Conservation (phyloP, 2,888 invertebrate genomes). For the Terebella lapidaria region DNA sequence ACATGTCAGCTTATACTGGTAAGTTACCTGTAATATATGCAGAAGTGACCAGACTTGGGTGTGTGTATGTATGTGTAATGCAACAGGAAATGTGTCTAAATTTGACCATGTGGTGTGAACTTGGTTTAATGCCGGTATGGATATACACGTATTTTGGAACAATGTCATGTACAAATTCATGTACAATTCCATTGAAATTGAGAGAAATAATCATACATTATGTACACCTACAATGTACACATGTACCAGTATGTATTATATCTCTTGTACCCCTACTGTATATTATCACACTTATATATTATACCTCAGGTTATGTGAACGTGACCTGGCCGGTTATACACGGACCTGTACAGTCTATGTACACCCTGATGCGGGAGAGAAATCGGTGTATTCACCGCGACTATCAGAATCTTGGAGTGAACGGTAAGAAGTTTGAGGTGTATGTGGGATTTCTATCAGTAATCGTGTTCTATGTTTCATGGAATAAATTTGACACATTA, state of each 20-base stretch:
- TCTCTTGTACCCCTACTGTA: too few species aligned
- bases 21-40: conserved; percentile 4
- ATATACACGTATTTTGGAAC: too few species aligned
- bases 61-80: neutral
- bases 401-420: conserved; percentile 57
- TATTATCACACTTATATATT: neutral
- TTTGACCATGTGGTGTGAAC: too few species aligned
- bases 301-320: conserved; percentile 38
- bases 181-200: too few species aligned
- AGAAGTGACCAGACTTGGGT: neutral
- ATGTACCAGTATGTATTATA: neutral
- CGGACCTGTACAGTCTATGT: conserved; percentile 48
- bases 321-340: conserved; percentile 40
- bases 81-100: too few species aligned
- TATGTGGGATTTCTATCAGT: too few species aligned
- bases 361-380: conserved; percentile 46
- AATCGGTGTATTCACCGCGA: conserved; percentile 58
- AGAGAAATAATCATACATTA: neutral
- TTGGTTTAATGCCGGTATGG: too few species aligned
- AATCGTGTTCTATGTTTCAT: too few species aligned
- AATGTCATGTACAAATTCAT: too few species aligned
- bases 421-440: too few species aligned
- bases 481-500: too few species aligned
- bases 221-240: neutral
- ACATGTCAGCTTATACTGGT: conserved; percentile 56